Percentiles rank a stretch among this genome's conserved stretches.
phyloP scores from a whole-genome alignment of 1,140 invertebrate genomes.

The Pseudoatta argentina region DNA sequence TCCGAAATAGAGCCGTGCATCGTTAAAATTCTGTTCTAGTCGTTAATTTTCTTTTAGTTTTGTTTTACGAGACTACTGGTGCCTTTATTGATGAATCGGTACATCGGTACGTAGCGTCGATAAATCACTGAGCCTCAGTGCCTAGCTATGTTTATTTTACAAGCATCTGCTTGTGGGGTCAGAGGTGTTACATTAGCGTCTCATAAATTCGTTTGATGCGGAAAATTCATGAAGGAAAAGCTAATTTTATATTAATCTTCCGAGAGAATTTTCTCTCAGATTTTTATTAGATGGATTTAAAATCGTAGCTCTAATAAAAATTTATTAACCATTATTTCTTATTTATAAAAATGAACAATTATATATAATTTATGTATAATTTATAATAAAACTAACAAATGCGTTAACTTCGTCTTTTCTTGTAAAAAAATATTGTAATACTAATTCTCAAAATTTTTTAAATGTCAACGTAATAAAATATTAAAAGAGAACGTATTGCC shows the following conservation, averaged over 20 bases:
- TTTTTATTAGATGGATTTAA: conserved; percentile 7
- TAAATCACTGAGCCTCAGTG: conserved; percentile 40
- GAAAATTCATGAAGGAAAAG: conserved; percentile 22
- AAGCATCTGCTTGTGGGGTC: conserved; percentile 21
- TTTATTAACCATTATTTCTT: background rate
- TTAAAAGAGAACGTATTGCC: background rate
- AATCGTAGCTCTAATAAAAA: background rate
- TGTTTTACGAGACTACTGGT: conserved; percentile 45
- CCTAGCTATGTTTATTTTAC: conserved; percentile 34
- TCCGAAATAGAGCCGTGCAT: conserved; percentile 35
- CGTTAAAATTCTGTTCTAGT: conserved; percentile 39
- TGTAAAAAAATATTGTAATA: background rate
- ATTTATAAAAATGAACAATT: background rate
- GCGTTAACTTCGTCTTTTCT: background rate
- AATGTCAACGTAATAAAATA: background rate
- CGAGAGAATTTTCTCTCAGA: background rate
- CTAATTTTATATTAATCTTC: conserved; percentile 22
- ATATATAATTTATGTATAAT: conserved; percentile 11
- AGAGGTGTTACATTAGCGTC: conserved; percentile 36
- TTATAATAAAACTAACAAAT: background rate
- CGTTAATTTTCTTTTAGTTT: conserved; percentile 27
- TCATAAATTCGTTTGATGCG: conserved; percentile 36
- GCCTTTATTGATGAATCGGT: conserved; percentile 39
- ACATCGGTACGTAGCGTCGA: background rate
- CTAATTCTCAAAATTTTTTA: background rate